phyloP scores from a whole-genome alignment of 2,888 invertebrate species.

The Mactromeris polynyma region DNA sequence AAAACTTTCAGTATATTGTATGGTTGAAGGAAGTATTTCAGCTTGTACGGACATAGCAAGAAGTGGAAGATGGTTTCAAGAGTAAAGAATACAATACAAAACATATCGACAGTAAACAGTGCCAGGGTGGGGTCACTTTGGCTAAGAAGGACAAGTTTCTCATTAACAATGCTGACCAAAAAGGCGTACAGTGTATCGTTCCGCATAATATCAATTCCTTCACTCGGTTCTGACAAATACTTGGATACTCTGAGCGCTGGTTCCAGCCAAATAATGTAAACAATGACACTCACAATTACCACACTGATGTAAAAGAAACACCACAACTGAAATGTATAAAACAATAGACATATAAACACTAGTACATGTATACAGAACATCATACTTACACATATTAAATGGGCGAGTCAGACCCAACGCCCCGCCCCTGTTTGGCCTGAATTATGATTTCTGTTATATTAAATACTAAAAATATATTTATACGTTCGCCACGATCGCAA shows the following conservation, averaged over 20 bases:
- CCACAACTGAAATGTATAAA: slow-evolving; percentile 69
- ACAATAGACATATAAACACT: too few relatives aligned
- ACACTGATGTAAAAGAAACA: slow-evolving; percentile 70
- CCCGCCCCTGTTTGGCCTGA: too few relatives aligned
- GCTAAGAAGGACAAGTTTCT: background rate
- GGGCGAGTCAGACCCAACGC: too few relatives aligned
- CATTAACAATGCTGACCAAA: background rate
- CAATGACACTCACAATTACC: slow-evolving; percentile 60
- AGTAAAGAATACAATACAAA: slow-evolving; percentile 73
- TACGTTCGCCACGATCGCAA: too few relatives aligned
- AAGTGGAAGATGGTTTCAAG: slow-evolving; percentile 74
- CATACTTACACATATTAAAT: too few relatives aligned
- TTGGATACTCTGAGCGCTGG: slow-evolving; percentile 44
- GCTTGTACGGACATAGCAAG: slow-evolving; percentile 67
- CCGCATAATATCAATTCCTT: background rate
- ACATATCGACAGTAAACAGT: slow-evolving; percentile 59
- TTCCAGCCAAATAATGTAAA: slow-evolving; percentile 60
- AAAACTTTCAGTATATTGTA: slow-evolving; percentile 73
- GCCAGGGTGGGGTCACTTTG: slow-evolving; percentile 53
- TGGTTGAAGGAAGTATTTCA: slow-evolving; percentile 58
- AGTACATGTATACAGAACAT: too few relatives aligned
- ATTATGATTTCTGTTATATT: too few relatives aligned
- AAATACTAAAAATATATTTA: too few relatives aligned
- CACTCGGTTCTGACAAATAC: slow-evolving; percentile 35
- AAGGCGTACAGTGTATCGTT: background rate